These are phyloP conservation scores for Cheumatopsyche charites DNA, from an alignment of 1,140 invertebrate genomes.

Conservation along the genomic window DNA sequence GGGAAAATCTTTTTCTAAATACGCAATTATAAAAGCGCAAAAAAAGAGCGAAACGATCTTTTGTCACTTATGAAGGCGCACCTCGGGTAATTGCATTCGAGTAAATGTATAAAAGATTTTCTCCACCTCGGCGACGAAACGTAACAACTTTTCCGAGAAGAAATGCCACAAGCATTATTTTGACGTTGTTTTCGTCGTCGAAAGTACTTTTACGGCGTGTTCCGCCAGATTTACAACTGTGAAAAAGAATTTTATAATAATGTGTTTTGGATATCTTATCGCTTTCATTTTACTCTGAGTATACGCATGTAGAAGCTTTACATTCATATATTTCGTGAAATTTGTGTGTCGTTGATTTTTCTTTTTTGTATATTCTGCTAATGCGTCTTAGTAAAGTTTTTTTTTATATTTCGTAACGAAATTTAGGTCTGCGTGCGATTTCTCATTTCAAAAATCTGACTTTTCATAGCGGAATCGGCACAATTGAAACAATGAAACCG, in stretches of 20 bases:
- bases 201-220: slow-evolving; percentile 8
- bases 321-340: too few relatives aligned
- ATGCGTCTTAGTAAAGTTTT: too few relatives aligned
- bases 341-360: too few relatives aligned
- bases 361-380: too few relatives aligned
- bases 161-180: neutral
- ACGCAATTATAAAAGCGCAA: too few relatives aligned
- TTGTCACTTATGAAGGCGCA: slow-evolving; percentile 9
- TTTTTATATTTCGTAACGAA: too few relatives aligned
- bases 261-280: slow-evolving; percentile 19
- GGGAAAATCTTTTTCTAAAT: too few relatives aligned
- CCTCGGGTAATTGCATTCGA: slow-evolving; percentile 11
- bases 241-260: slow-evolving; percentile 17
- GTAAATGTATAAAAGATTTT: slow-evolving; percentile 22
- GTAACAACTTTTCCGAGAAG: slow-evolving; percentile 5
- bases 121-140: slow-evolving; percentile 7
- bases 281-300: neutral
- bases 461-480: neutral
- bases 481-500: neutral
- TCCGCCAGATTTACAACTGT: slow-evolving; percentile 3
- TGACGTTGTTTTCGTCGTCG: neutral
- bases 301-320: too few relatives aligned
- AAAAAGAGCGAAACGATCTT: neutral
- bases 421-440: too few relatives aligned
- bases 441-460: too few relatives aligned